A percentile compares a stretch with the other conserved stretches of the same genome.
Conservation (phyloP, 2,888 invertebrate genomes). For the Acrocyrtus sp. region DNA sequence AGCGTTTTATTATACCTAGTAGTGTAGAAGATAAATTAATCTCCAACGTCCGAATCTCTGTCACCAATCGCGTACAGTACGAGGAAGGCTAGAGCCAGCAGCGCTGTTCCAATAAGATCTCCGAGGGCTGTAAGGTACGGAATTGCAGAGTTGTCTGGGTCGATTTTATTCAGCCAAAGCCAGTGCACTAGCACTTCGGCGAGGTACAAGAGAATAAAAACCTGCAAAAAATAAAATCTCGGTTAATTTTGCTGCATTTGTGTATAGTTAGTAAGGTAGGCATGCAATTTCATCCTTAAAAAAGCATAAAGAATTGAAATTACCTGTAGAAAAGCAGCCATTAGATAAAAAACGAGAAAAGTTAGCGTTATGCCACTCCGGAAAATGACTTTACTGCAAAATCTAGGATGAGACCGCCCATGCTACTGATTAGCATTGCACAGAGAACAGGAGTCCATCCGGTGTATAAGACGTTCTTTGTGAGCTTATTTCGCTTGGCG, state of each 20-base stretch:
- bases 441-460: constrained; percentile 84
- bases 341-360: constrained; percentile 50
- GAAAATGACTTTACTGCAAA: constrained; percentile 22
- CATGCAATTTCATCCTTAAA: neutral
- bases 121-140: constrained; percentile 90
- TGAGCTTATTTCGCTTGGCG: constrained; percentile 76
- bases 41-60: constrained; percentile 64
- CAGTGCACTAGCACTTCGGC: constrained; percentile 83
- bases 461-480: constrained; percentile 75
- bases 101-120: constrained; percentile 85
- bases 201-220: constrained; percentile 78
- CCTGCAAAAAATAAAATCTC: constrained; percentile 66
- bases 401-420: neutral
- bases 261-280: neutral
- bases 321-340: constrained; percentile 57
- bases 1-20: too few species aligned
- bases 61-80: constrained; percentile 76
- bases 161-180: constrained; percentile 84
- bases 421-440: constrained; percentile 81
- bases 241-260: neutral
- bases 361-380: constrained; percentile 72
- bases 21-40: too few species aligned
- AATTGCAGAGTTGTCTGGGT: constrained; percentile 90
- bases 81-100: constrained; percentile 76
- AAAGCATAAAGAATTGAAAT: constrained; percentile 14